phyloP scores from a whole-genome alignment of 2,113 vertebrate species.

The Myotis davidii region DNA sequence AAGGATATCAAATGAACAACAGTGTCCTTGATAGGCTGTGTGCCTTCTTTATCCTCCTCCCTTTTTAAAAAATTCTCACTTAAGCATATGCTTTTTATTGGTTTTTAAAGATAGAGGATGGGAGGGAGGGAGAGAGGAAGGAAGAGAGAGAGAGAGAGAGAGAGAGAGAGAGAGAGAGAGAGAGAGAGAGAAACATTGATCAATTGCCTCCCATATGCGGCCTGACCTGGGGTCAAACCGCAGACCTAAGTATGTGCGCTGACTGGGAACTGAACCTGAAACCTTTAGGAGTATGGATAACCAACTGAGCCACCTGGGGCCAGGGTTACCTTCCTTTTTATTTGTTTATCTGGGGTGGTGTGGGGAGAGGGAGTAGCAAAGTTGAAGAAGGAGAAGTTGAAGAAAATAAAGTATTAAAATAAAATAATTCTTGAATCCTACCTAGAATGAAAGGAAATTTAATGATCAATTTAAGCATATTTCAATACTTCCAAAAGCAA shows the following conservation, averaged over 20 bases:
- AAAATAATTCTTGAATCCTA: not conserved
- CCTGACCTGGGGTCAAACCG: not conserved
- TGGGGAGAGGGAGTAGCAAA: not conserved
- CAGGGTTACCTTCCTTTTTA: not conserved
- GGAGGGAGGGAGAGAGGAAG: too few relatives aligned
- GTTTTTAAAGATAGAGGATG: not conserved
- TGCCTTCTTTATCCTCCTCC: not conserved
- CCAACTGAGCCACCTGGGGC: not conserved
- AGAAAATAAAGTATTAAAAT: constrained; percentile 15
- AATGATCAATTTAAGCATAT: constrained; percentile 54
- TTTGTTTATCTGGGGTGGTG: not conserved
- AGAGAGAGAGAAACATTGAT: not conserved
- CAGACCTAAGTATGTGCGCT: not conserved
- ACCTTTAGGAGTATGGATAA: not conserved
- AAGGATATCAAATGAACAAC: not conserved
- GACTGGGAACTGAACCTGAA: not conserved
- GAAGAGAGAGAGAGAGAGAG: too few relatives aligned
- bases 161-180: too few relatives aligned
- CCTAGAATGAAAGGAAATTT: not conserved
- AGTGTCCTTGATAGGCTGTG: not conserved
- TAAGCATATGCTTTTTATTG: not conserved
- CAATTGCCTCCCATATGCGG: not conserved
- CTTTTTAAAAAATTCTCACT: not conserved
- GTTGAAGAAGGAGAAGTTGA: not conserved
- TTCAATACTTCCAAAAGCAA: constrained; percentile 49